These are phyloP conservation scores for Australoheros scitulus DNA, from an alignment of 2,113 vertebrate species.

Conservation along the genomic window DNA sequence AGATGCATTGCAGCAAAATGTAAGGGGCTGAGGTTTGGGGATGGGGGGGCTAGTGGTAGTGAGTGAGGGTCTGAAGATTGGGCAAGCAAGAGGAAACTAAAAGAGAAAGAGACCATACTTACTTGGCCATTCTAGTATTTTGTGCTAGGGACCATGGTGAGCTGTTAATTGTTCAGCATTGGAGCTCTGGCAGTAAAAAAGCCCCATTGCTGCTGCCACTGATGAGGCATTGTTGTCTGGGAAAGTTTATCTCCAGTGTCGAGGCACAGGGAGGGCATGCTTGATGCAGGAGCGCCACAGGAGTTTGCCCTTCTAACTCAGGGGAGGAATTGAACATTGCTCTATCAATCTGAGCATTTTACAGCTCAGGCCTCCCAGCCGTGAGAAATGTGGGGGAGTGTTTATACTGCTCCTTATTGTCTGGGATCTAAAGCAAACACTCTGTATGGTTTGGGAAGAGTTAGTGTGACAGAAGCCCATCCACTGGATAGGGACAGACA, in stretches of 20 bases:
- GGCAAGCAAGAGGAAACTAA: constrained; percentile 15
- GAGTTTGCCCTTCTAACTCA: constrained; percentile 77
- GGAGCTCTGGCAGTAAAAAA: constrained; percentile 70
- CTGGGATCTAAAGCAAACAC: constrained; percentile 65
- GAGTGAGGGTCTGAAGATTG: not conserved
- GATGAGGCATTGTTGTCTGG: constrained; percentile 72
- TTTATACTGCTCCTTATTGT: constrained; percentile 73
- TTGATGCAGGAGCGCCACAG: constrained; percentile 62
- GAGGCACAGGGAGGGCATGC: constrained; percentile 71
- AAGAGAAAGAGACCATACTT: constrained; percentile 39
- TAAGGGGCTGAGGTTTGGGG: constrained; percentile 38
- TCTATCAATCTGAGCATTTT: constrained; percentile 81
- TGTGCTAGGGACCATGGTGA: constrained; percentile 57
- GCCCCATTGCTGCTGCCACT: constrained; percentile 56
- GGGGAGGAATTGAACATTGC: constrained; percentile 75
- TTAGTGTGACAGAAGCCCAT: constrained; percentile 46
- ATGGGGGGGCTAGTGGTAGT: not conserved
- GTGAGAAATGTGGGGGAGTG: constrained; percentile 78
- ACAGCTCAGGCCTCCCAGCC: constrained; percentile 68
- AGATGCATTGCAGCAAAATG: constrained; percentile 70
- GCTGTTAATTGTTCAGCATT: constrained; percentile 76
- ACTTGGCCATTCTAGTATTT: constrained; percentile 65
- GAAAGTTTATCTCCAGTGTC: constrained; percentile 72
- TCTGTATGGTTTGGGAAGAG: constrained; percentile 49
- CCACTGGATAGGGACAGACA: constrained; percentile 12